Conservation (phyloP, 2,888 invertebrate species). For the Uropetala carovei region DNA sequence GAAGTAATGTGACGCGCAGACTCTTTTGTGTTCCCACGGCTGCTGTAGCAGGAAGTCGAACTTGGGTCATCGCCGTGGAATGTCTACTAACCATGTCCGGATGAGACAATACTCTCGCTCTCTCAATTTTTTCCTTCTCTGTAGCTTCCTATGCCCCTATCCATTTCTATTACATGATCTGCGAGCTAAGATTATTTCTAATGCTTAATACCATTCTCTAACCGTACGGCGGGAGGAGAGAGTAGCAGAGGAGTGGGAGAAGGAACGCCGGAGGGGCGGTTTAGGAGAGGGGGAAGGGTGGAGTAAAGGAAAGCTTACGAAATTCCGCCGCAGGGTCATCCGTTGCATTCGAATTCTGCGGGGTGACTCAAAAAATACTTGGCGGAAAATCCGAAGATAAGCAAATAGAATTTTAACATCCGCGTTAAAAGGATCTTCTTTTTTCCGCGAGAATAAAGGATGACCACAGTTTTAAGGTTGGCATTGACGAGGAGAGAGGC, state of each 20-base stretch:
- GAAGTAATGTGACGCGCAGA: constrained; percentile 32
- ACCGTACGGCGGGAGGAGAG: too few relatives aligned
- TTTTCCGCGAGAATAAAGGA: too few relatives aligned
- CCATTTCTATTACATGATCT: too few relatives aligned
- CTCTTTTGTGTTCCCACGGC: constrained; percentile 1
- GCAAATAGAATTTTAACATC: too few relatives aligned
- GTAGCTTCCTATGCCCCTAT: background rate
- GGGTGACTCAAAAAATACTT: background rate
- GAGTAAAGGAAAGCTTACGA: background rate
- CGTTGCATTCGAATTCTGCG: background rate
- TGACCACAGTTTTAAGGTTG: too few relatives aligned
- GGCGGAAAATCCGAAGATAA: background rate
- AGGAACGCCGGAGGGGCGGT: background rate
- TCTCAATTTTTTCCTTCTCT: background rate
- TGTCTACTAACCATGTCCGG: constrained; percentile 38
- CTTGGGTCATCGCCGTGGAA: constrained; percentile 41
- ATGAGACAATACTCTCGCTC: background rate
- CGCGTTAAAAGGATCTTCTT: too few relatives aligned
- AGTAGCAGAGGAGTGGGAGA: background rate
- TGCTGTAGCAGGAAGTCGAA: constrained; percentile 31
- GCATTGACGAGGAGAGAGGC: background rate
- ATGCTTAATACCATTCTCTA: too few relatives aligned
- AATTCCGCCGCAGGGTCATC: background rate
- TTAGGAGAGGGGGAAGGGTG: background rate
- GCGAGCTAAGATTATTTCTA: too few relatives aligned